These are phyloP conservation scores for Aphis gossypii DNA, from an alignment of 1,140 invertebrate species.

Conservation along the genomic window DNA sequence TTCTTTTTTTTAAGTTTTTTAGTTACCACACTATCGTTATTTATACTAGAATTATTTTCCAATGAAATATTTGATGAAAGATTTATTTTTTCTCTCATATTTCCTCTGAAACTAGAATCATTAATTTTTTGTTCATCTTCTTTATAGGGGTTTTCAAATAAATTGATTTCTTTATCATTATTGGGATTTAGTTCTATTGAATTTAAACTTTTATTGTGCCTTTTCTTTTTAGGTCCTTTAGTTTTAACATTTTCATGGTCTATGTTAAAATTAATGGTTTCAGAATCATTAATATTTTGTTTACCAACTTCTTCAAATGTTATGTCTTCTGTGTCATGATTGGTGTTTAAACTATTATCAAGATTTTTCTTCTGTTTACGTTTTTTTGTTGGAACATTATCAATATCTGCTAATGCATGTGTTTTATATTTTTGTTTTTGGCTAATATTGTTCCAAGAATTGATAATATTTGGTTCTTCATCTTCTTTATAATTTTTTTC, in stretches of 20 bases:
- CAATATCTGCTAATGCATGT: not conserved
- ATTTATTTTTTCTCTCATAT: not conserved
- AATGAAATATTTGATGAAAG: not conserved
- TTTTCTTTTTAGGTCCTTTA: not conserved
- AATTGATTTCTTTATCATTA: not conserved
- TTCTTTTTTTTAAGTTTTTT: not conserved
- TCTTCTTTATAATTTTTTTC: too few relatives aligned
- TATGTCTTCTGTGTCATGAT: not conserved
- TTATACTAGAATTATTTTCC: too few relatives aligned
- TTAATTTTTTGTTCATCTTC: not conserved
- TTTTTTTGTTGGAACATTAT: not conserved
- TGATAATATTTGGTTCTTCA: not conserved
- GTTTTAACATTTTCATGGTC: too few relatives aligned
- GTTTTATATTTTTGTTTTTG: not conserved
- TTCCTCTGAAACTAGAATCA: too few relatives aligned
- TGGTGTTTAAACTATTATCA: not conserved
- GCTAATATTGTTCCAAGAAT: too few relatives aligned
- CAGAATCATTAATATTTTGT: not conserved
- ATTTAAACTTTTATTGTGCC: not conserved
- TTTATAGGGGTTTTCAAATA: not conserved
- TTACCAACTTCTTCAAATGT: too few relatives aligned
- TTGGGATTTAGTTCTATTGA: not conserved
- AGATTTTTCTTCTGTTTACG: not conserved
- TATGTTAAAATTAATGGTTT: too few relatives aligned
- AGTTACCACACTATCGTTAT: too few relatives aligned